Evolutionary conservation across 2,888 invertebrate genomes (phyloP).

Genomic region (Drosophila bunnanda): DNA sequence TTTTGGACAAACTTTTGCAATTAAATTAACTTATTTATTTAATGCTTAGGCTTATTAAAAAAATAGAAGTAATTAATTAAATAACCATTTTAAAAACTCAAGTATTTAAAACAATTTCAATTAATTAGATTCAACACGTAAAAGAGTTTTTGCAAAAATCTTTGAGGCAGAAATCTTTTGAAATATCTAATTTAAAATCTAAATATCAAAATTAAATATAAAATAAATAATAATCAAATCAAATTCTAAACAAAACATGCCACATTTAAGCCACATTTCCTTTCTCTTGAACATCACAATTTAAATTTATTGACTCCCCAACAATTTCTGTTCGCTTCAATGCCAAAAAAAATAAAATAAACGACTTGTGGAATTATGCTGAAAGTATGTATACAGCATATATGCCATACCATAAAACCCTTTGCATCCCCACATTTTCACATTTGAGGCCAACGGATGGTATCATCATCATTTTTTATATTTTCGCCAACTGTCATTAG

Average conservation of each 20-base stretch:
- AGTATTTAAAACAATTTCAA: too few species aligned
- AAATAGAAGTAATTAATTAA: too few species aligned
- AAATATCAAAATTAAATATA: not conserved
- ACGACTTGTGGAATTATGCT: conserved; percentile 64
- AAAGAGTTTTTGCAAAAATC: too few species aligned
- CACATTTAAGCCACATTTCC: not conserved
- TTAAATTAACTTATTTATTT: too few species aligned
- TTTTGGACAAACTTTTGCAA: too few species aligned
- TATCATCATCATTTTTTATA: conserved; percentile 51
- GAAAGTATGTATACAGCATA: conserved; percentile 17
- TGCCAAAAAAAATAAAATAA: conserved; percentile 41
- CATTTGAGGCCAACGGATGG: conserved; percentile 10
- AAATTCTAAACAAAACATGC: not conserved
- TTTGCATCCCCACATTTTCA: conserved; percentile 7
- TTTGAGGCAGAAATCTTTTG: too few species aligned
- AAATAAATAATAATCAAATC: not conserved
- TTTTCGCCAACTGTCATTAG: conserved; percentile 71
- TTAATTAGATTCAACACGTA: too few species aligned
- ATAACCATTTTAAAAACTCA: too few species aligned
- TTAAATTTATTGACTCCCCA: not conserved
- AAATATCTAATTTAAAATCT: too few species aligned
- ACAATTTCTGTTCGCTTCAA: conserved; percentile 14
- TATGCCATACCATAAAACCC: not conserved
- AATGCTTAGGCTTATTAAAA: too few species aligned
- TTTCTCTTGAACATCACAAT: not conserved